A percentile compares a stretch with the other conserved stretches of the same genome.
Evolutionary conservation across 64 coral and sea anemone species (phyloP).

Genomic region (Montipora foliosa): DNA sequence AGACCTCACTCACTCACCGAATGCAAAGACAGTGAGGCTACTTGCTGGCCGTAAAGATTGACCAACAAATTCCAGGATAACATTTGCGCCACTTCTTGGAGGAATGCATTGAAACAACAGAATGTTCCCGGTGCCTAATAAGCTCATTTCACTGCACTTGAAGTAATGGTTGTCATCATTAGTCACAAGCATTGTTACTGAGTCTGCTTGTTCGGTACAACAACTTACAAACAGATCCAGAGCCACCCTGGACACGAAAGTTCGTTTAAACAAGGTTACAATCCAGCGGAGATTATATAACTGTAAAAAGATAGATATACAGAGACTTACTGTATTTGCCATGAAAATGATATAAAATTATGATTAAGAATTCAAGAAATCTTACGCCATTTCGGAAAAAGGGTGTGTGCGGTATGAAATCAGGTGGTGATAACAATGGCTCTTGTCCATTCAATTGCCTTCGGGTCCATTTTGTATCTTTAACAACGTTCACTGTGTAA

Average conservation of each 20-base stretch:
- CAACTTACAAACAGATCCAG: constrained; percentile 11
- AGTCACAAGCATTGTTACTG: not conserved
- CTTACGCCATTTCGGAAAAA: not conserved
- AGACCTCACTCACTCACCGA: not conserved
- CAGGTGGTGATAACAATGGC: no score
- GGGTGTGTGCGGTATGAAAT: not conserved
- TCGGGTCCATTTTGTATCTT: not conserved
- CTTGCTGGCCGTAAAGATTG: not conserved
- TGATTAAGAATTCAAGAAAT: not conserved
- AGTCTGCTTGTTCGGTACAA: not conserved
- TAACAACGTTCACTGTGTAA: not conserved
- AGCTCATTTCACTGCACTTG: not conserved
- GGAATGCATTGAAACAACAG: not conserved
- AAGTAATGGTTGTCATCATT: constrained; percentile 3
- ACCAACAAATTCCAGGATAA: not conserved
- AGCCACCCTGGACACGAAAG: not conserved
- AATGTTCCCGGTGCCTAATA: not conserved
- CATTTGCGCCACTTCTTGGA: not conserved
- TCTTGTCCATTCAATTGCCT: not conserved
- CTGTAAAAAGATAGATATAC: not conserved
- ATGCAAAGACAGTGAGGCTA: not conserved
- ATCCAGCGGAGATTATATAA: not conserved
- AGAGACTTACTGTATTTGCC: not conserved
- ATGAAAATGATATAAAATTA: not conserved
- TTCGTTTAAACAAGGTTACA: not conserved